Conservation (phyloP, 1,140 invertebrate genomes). For the Solenopsis invicta region DNA sequence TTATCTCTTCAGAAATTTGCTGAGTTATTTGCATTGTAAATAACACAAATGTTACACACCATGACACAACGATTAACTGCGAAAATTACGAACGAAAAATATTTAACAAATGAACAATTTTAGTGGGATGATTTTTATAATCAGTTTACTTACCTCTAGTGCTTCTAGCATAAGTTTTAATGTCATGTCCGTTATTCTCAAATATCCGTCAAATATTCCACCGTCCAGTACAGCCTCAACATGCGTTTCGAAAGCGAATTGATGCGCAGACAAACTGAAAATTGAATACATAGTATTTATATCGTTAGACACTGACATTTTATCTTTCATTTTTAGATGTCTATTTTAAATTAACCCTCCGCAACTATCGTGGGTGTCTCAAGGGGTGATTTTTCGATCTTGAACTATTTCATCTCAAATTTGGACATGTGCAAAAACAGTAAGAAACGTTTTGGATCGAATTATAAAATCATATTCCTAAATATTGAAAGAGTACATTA, state of each 20-base stretch:
- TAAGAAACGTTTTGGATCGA: too few species aligned
- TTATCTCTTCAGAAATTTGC: background rate
- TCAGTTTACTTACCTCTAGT: conserved; percentile 65
- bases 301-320: background rate
- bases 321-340: background rate
- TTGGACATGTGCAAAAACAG: too few species aligned
- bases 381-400: too few species aligned
- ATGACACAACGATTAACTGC: background rate
- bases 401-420: too few species aligned
- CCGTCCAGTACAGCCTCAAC: background rate
- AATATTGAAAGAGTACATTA: too few species aligned
- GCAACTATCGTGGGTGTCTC: too few species aligned
- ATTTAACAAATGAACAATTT: too few species aligned
- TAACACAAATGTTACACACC: background rate
- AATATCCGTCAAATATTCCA: background rate
- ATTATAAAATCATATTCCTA: too few species aligned
- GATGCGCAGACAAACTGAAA: conserved; percentile 24
- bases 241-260: background rate
- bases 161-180: background rate
- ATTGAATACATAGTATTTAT: background rate
- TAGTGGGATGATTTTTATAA: background rate
- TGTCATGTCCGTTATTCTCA: conserved; percentile 22
- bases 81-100: background rate
- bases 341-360: background rate
- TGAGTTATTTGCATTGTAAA: background rate